Conservation (phyloP, 1,140 invertebrate genomes). For the Coenobita brevimanus region DNA sequence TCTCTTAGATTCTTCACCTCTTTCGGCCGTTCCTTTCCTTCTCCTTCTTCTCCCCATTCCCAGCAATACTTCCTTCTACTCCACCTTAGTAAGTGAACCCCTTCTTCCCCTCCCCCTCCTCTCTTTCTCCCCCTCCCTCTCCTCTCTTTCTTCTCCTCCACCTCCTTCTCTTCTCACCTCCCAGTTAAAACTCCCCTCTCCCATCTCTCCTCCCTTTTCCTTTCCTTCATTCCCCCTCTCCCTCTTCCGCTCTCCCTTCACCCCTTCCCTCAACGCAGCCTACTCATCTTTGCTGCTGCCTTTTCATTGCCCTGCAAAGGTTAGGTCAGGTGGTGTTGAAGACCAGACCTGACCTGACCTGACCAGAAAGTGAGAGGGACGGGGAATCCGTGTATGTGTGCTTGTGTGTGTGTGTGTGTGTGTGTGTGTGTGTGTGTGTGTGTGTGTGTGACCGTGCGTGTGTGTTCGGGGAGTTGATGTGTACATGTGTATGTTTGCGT, state of each 20-base stretch:
- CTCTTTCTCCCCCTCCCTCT: background rate
- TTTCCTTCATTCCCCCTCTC: too few species aligned
- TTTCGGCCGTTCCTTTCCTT: background rate
- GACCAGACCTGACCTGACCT: background rate
- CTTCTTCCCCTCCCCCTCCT: background rate
- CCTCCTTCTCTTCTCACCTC: too few species aligned
- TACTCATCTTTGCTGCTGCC: too few species aligned
- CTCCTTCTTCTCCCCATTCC: background rate
- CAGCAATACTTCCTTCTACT: background rate
- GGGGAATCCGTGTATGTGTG: background rate
- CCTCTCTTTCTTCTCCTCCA: background rate
- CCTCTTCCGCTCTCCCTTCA: too few species aligned
- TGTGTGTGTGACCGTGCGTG: background rate
- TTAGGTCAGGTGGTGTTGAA: background rate
- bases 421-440: background rate
- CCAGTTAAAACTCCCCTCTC: background rate
- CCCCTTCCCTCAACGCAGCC: too few species aligned
- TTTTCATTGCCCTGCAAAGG: too few species aligned
- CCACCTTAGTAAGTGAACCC: background rate
- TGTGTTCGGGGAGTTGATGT: background rate
- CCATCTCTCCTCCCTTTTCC: background rate
- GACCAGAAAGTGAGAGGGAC: background rate
- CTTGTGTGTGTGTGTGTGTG: background rate
- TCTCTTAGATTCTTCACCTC: too few species aligned
- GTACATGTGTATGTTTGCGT: background rate